phyloP scores from a whole-genome alignment of 2,888 invertebrate genomes.

The Sarcophaga variegata region DNA sequence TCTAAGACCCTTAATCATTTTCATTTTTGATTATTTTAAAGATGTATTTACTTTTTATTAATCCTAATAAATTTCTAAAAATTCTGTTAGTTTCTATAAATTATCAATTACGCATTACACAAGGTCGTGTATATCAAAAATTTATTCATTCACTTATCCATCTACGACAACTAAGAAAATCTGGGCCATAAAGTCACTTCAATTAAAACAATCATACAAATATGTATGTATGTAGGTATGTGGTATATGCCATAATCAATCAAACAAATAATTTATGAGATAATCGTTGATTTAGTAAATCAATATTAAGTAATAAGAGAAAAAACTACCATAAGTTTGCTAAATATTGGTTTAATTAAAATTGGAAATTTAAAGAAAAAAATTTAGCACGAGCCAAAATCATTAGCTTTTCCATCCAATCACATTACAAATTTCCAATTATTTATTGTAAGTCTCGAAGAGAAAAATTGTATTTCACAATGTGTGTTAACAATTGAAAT shows the following conservation, averaged over 20 bases:
- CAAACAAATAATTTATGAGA: neutral
- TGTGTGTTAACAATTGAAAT: constrained; percentile 4
- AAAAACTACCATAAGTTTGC: neutral
- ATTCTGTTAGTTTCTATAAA: constrained; percentile 15
- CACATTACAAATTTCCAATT: neutral
- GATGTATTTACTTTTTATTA: neutral
- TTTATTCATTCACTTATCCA: neutral
- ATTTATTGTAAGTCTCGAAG: neutral
- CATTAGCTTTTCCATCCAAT: neutral
- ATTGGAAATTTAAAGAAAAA: neutral
- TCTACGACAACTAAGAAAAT: neutral
- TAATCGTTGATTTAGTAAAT: neutral
- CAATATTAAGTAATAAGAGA: neutral
- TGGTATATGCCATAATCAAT: neutral
- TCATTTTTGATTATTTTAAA: too few relatives aligned
- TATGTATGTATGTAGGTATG: neutral
- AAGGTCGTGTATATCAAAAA: neutral
- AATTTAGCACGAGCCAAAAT: neutral
- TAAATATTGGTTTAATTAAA: neutral
- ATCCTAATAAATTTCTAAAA: constrained; percentile 25
- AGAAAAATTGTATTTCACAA: neutral
- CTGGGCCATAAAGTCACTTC: constrained; percentile 42
- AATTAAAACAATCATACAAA: constrained; percentile 31
- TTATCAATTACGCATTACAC: constrained; percentile 21
- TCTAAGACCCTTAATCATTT: too few relatives aligned